Evolutionary conservation across 2,113 vertebrate species (phyloP).

Genomic region (Chloropsis cyanopogon): DNA sequence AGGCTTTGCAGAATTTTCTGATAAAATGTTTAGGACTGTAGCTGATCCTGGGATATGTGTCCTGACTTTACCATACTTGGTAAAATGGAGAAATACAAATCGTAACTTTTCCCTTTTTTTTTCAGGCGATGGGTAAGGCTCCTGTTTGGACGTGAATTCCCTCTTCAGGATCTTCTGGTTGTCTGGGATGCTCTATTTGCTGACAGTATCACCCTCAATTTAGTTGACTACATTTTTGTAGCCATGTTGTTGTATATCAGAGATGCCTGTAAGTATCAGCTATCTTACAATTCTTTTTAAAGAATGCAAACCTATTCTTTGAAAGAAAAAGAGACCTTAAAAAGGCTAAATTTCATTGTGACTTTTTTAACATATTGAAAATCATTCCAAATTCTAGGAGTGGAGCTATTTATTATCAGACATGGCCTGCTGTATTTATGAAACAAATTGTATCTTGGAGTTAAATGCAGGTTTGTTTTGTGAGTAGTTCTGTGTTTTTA

Average conservation of each 20-base stretch:
- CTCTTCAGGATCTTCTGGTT: constrained; percentile 93
- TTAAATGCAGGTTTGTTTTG: constrained; percentile 61
- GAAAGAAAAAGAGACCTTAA: not conserved
- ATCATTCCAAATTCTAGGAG: not conserved
- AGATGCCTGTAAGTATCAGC: constrained; percentile 86
- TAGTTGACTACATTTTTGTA: constrained; percentile 96
- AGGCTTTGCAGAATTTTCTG: not conserved
- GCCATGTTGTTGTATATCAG: constrained; percentile 98
- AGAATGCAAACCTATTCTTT: not conserved
- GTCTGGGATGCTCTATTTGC: constrained; percentile 97
- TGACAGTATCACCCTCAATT: constrained; percentile 89
- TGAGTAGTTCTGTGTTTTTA: constrained; percentile 28
- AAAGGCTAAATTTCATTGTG: not conserved
- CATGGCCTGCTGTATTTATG: constrained; percentile 27
- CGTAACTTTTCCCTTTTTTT: not conserved
- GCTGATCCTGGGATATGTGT: not conserved
- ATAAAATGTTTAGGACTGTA: not conserved
- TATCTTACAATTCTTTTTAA: not conserved
- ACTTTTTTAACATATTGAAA: not conserved
- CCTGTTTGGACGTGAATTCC: constrained; percentile 93
- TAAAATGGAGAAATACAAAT: not conserved
- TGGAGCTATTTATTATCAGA: not conserved
- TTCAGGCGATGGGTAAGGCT: constrained; percentile 94
- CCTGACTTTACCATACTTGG: not conserved
- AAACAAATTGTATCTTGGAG: constrained; percentile 52